phyloP scores from a whole-genome alignment of 2,888 invertebrate species.

The Agrotis clavis region DNA sequence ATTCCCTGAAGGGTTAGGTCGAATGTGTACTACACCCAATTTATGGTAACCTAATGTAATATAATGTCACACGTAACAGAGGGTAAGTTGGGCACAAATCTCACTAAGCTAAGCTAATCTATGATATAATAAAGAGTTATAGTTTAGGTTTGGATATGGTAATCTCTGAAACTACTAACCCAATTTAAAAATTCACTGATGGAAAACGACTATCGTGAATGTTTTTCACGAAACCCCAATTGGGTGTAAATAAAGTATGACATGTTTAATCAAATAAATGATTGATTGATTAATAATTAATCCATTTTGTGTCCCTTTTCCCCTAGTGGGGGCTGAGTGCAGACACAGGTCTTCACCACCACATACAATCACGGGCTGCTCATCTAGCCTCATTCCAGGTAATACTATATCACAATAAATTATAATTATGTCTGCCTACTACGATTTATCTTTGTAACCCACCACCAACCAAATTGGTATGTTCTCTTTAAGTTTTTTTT shows the following conservation, averaged over 20 bases:
- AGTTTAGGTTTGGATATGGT: background rate
- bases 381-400: slow-evolving; percentile 53
- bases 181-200: background rate
- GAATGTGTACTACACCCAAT: slow-evolving; percentile 17
- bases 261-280: too few relatives aligned
- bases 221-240: too few relatives aligned
- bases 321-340: slow-evolving; percentile 59
- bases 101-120: slow-evolving; percentile 8
- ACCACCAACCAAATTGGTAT: background rate
- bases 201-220: too few relatives aligned
- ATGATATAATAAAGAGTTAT: background rate
- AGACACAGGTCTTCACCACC: slow-evolving; percentile 53
- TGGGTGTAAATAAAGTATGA: too few relatives aligned
- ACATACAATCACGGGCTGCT: slow-evolving; percentile 47
- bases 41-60: slow-evolving; percentile 11
- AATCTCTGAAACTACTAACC: background rate
- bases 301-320: slow-evolving; percentile 51
- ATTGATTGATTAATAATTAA: slow-evolving; percentile 13
- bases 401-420: slow-evolving; percentile 16
- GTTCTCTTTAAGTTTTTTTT: background rate
- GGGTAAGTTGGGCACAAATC: background rate
- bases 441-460: background rate
- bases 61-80: slow-evolving; percentile 12
- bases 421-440: background rate
- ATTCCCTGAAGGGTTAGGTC: slow-evolving; percentile 13